phyloP scores from a whole-genome alignment of 2,888 invertebrate species.

The Metalampra italica region DNA sequence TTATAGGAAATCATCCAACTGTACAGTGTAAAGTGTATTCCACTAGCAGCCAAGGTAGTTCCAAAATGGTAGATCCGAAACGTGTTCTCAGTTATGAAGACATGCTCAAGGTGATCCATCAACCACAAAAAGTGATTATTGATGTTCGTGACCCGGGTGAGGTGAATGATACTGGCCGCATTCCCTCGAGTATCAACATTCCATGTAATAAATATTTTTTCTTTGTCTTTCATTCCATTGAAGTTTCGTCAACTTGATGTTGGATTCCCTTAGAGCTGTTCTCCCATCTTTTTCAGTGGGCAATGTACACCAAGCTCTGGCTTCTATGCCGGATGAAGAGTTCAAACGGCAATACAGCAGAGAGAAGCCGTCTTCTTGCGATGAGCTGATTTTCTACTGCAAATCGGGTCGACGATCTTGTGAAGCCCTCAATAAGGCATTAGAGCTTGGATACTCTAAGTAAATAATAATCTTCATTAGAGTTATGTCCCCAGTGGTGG shows the following conservation, averaged over 20 bases:
- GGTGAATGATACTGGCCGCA: slow-evolving; percentile 81
- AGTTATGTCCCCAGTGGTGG: no score
- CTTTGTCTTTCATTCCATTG: no score
- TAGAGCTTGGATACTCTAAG: slow-evolving; percentile 67
- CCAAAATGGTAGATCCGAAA: slow-evolving; percentile 55
- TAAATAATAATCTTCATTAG: background rate
- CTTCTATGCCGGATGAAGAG: slow-evolving; percentile 57
- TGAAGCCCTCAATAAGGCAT: slow-evolving; percentile 57
- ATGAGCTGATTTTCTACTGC: slow-evolving; percentile 69
- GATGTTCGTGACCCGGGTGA: slow-evolving; percentile 88
- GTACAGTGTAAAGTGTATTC: background rate
- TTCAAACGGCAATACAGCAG: slow-evolving; percentile 53
- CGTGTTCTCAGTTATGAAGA: slow-evolving; percentile 62
- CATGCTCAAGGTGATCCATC: slow-evolving; percentile 54
- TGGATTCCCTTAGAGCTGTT: background rate
- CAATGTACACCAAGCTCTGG: slow-evolving; percentile 45
- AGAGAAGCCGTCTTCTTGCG: slow-evolving; percentile 51
- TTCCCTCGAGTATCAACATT: slow-evolving; percentile 88
- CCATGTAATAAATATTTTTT: slow-evolving; percentile 75
- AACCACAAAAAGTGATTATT: slow-evolving; percentile 79
- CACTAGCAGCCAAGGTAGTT: background rate
- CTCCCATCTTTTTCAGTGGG: slow-evolving; percentile 40
- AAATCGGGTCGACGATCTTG: slow-evolving; percentile 56
- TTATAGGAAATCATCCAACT: no score
- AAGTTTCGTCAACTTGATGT: background rate